Base-by-base conservation (phyloP, 2,888 invertebrate species). In the Apamea epomidion region DNA sequence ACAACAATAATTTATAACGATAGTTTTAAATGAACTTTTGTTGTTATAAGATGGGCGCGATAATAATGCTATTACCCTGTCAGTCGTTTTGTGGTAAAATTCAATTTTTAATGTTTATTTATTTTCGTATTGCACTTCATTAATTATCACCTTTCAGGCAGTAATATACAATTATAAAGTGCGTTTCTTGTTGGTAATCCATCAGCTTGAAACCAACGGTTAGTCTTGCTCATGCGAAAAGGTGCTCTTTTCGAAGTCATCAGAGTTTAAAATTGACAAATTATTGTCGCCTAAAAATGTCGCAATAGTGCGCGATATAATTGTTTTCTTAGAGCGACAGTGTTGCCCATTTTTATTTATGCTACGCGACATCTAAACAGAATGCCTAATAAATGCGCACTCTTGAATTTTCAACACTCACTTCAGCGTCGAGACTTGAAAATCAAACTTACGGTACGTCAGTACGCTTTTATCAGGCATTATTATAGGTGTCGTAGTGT, bases 11-110 rank as follows among this genome's bases (percentile, higher is more conserved):
- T 70, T 74, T 37, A n/a, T 25, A 73, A 75, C 58, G 60, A 69
- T 73, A 69, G n/a, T 68, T 81, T 74, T 62, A 68, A 76, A 60
- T 77, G 68, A 70, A 16, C 67, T 58, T 76, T 77, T 48, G n/a
- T 70, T 68, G n/a, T 72, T 45, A 25, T 42, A 48, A 75, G 64
- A 73, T 69, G 14, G 73, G 1, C 18, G 64, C 72, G 65, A 86
- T 78, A 75, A 65, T 45, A 37, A 45, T 81, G 54, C 16, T 77
- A 68, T 67, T 78, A 74, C 10, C 0, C 14, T 54, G 82, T 62
- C 82, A 75, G 60, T 3, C 18, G 10, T 48, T 76, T 48, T 58
- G 54, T 75, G 45, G 14, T n/a, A 14, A 62, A 80, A 85, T 69
- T 73, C 0, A 51, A 51, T 21, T 60, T 58, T 68, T 69, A n/a